Evolutionary conservation across 1,140 invertebrate genomes (phyloP), one percentile per base, ranked within the genome.

Genomic region (Andricus grossulariae): DNA sequence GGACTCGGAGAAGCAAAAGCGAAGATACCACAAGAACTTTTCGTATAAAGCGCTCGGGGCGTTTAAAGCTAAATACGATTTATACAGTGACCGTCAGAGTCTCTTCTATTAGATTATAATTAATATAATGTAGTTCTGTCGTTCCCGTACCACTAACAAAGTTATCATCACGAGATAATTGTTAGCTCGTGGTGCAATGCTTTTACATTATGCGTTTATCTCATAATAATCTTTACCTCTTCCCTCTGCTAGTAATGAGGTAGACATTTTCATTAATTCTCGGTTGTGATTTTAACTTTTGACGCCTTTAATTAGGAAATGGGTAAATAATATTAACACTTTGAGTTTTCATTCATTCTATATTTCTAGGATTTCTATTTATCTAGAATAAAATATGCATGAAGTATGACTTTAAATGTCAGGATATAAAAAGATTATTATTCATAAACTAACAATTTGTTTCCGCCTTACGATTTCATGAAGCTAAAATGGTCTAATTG

Each of bases 131-230:
- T 82, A 50, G 57, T 73, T 76, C 74, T 77, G 83, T 84, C 82
- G 77, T 73, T 72, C 73, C 72, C 82, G 73, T 78, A 73, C 79
- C 76, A 80, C 84, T 89, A 86, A 89, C 76, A 18, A 82, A 76
- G 83, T 89, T 87, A 82, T 79, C 72, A 84, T 87, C 86, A 83
- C 75, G 70, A 57, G 54, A 80, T 82, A 86, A 85, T 83, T 84
- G 75, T 77, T 76, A 74, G 74, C 73, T 50, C 73, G 71, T 49
- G 76, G 60, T 75, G 60, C 80, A 79, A 82, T 78, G 82, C 82
- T 85, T 82, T 85, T 81, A 84, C 78, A 80, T 81, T 77, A 70
- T 70, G 55, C 71, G 74, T 82, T 85, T 75, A 75, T 80, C 70
- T 77, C 66, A 82, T 85, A 82, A 80, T 77, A 74, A 74, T 73